Conservation (phyloP, 1,140 invertebrate species). For the Dendroctonus ponderosae region DNA sequence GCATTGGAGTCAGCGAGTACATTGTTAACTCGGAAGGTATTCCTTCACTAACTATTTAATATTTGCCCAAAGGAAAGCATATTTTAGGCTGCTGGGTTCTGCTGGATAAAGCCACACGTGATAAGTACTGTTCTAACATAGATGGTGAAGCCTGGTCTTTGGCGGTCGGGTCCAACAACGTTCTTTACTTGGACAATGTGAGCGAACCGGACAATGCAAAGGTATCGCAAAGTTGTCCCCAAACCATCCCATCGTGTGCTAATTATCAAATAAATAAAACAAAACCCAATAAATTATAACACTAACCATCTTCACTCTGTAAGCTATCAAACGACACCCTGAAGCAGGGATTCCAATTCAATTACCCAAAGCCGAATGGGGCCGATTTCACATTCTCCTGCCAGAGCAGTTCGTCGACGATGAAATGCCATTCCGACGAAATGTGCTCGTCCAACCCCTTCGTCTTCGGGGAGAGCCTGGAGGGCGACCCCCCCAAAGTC, state of each 20-base stretch:
- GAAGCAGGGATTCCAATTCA: conserved; percentile 64
- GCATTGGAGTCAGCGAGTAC: conserved; percentile 66
- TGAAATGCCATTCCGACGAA: conserved; percentile 36
- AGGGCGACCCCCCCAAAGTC: conserved; percentile 45
- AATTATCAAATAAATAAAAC: too few relatives aligned
- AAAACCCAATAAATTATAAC: too few relatives aligned
- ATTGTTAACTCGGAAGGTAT: conserved; percentile 61
- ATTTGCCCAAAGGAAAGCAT: background rate
- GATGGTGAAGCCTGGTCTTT: conserved; percentile 76
- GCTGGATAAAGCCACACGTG: conserved; percentile 61
- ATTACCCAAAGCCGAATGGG: conserved; percentile 39
- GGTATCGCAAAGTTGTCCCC: background rate
- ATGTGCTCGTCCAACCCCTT: conserved; percentile 58
- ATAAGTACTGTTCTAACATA: conserved; percentile 68
- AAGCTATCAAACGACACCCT: background rate
- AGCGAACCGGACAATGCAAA: conserved; percentile 31
- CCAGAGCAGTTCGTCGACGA: conserved; percentile 36
- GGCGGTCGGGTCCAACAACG: conserved; percentile 64
- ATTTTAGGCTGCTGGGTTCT: conserved; percentile 63
- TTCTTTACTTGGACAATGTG: conserved; percentile 63
- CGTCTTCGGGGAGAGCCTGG: conserved; percentile 53
- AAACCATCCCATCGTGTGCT: too few relatives aligned
- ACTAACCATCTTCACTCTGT: too few relatives aligned
- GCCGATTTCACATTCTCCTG: conserved; percentile 44
- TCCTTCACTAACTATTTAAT: background rate